phyloP scores from a whole-genome alignment of 1,140 invertebrate species.

The Apocrypta bakeri region DNA sequence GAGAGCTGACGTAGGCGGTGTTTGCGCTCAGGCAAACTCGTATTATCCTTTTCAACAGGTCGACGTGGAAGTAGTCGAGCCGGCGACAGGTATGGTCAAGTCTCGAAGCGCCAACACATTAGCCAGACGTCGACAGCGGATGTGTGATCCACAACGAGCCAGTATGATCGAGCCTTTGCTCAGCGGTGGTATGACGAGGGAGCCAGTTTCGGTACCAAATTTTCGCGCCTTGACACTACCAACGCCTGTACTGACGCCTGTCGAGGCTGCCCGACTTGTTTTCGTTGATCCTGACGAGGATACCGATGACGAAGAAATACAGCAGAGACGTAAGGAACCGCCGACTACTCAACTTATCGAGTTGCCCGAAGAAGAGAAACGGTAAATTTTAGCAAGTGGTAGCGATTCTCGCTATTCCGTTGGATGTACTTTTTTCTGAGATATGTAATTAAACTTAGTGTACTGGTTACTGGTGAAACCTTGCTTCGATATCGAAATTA shows the following conservation, averaged over 20 bases:
- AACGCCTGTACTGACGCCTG: constrained; percentile 81
- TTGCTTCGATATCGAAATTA: too few species aligned
- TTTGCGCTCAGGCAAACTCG: constrained; percentile 69
- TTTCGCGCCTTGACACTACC: constrained; percentile 79
- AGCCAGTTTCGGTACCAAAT: constrained; percentile 86
- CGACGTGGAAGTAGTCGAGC: constrained; percentile 69
- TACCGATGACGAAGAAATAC: constrained; percentile 73
- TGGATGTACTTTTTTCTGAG: background rate
- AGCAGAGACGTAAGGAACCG: constrained; percentile 60
- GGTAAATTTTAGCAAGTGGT: constrained; percentile 59
- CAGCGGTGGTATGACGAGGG: constrained; percentile 76
- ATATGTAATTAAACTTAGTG: too few species aligned
- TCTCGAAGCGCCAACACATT: constrained; percentile 70
- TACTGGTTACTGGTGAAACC: too few species aligned
- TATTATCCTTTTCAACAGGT: constrained; percentile 74
- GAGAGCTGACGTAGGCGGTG: constrained; percentile 41
- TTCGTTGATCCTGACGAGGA: constrained; percentile 83
- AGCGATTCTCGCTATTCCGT: background rate
- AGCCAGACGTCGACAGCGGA: constrained; percentile 60
- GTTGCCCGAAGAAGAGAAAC: constrained; percentile 69
- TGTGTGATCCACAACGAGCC: constrained; percentile 23
- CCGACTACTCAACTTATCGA: constrained; percentile 69
- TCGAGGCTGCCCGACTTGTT: constrained; percentile 81
- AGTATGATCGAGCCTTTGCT: constrained; percentile 45
- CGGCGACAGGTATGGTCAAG: constrained; percentile 72